Evolutionary conservation across 1,140 invertebrate genomes (phyloP), one percentile per base, ranked within the genome.

Genomic region (Anadara kagoshimensis): DNA sequence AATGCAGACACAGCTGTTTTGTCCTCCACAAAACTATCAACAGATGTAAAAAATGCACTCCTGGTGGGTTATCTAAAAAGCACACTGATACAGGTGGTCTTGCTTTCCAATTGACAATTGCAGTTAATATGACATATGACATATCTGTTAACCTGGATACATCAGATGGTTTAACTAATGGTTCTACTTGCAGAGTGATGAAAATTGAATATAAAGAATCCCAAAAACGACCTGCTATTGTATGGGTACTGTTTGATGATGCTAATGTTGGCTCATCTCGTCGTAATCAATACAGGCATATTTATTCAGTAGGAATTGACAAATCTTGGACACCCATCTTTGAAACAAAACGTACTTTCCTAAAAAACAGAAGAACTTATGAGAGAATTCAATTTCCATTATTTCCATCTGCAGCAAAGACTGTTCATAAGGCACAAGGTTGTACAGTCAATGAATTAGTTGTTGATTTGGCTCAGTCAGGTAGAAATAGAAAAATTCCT

Each of bases 241-340:
- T 73, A 16, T 73, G 71, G 71, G 71, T 73, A 12, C 56, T 57
- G 44, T 67, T 73, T 73, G 44, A 58, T 58, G 71, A 67, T 57
- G 8, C 8, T 16, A 64, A 67, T 57, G 41, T 67, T 47, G 66
- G 66, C 20, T 44, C n/a, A 63, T 26, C 14, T 24, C 63, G 47
- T 29, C 63, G 69, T 64, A 51, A 64, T 51, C 47, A 64, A 26
- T 71, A 71, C 61, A 61, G 49, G 3, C 47, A 61, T 53, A 41
- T 70, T 26, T 61, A 56, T 16, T 18, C 16, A n/a, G 29, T 12
- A 45, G 20, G 29, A 56, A 64, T 64, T 43, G 18, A 64, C n/a
- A 64, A 12, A 16, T 11, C 49, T 5, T 71, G 69, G 69, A 71
- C 61, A 43, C 61, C n/a, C 69, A 56, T 71, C 14, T 71, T 71